Evolutionary conservation across 2,888 invertebrate species (phyloP).

Genomic region (Oscheius sp.): DNA sequence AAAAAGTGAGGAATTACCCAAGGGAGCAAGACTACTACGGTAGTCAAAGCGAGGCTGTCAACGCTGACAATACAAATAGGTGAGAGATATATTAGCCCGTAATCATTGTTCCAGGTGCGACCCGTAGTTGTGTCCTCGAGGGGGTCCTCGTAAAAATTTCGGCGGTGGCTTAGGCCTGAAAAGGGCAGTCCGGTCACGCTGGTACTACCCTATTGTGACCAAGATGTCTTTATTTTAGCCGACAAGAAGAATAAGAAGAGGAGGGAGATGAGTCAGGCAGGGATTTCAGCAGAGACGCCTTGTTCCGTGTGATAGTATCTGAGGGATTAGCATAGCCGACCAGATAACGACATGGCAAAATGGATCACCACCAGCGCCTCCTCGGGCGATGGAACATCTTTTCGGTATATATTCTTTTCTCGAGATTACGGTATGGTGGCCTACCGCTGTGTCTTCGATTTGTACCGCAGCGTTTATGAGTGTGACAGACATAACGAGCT

Average conservation of each 20-base stretch:
- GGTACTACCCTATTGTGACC: constrained; percentile 5
- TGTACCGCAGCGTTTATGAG: constrained; percentile 26
- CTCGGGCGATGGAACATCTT: constrained; percentile 16
- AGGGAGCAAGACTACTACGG: constrained; percentile 17
- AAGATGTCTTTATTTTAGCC: constrained; percentile 5
- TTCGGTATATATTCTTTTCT: neutral
- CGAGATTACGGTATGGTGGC: constrained; percentile 12
- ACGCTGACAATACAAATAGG: constrained; percentile 24
- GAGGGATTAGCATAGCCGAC: constrained; percentile 36
- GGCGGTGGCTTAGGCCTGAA: constrained; percentile 18
- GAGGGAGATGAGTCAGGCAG: constrained; percentile 9
- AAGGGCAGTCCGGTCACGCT: constrained; percentile 20
- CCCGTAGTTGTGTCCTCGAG: constrained; percentile 30
- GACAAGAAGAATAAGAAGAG: neutral
- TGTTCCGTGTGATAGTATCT: constrained; percentile 31
- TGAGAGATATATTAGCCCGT: constrained; percentile 19
- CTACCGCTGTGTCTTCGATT: constrained; percentile 31
- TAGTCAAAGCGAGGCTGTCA: constrained; percentile 16
- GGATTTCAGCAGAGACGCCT: neutral
- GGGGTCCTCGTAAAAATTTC: constrained; percentile 25
- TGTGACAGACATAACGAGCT: constrained; percentile 22
- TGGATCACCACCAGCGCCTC: constrained; percentile 32
- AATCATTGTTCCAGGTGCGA: constrained; percentile 33
- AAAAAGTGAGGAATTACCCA: neutral
- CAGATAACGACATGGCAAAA: constrained; percentile 36